These are phyloP conservation scores for Daphoenositta chrysoptera DNA, from an alignment of 2,113 vertebrate species.

Conservation along the genomic window DNA sequence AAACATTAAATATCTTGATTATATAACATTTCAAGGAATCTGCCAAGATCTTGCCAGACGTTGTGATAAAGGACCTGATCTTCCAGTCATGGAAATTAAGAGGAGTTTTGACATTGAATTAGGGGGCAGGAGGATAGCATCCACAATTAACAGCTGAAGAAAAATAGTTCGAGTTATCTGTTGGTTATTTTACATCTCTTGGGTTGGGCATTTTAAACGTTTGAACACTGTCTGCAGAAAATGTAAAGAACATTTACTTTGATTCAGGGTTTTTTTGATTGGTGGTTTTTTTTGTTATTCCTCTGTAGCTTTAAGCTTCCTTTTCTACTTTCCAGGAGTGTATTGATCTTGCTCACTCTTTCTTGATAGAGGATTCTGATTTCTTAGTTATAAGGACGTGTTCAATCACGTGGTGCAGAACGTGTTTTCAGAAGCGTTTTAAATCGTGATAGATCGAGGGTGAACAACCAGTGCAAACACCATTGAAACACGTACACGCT, in stretches of 20 bases:
- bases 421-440: not conserved
- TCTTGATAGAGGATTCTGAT: not conserved
- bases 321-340: not conserved
- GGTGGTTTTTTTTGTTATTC: not conserved
- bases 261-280: accelerated
- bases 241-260: not conserved
- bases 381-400: not conserved
- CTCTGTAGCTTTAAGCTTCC: not conserved
- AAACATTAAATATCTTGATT: not conserved
- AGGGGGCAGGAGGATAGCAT: not conserved
- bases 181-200: not conserved
- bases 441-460: not conserved
- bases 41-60: not conserved
- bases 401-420: not conserved
- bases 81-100: not conserved
- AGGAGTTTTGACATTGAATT: not conserved
- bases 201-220: not conserved
- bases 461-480: not conserved
- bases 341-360: not conserved
- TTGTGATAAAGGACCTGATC: not conserved
- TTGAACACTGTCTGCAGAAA: not conserved
- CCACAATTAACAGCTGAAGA: not conserved
- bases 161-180: not conserved
- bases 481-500: not conserved
- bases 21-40: not conserved